phyloP scores from a whole-genome alignment of 2,113 vertebrate species.

The Oryzias celebensis region DNA sequence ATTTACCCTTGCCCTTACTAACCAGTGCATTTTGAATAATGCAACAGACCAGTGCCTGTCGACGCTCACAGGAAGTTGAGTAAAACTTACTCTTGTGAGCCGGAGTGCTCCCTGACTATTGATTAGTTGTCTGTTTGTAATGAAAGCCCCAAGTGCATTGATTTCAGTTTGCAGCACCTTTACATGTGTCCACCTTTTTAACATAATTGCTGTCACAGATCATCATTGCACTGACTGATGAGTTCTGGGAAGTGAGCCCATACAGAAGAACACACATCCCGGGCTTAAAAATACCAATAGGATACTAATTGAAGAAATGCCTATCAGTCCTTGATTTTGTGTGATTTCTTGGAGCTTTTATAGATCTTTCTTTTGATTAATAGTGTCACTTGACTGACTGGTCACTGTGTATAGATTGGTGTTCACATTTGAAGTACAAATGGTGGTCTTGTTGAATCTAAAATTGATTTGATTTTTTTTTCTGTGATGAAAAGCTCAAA shows the following conservation, averaged over 20 bases:
- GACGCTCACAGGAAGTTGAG: slow-evolving; percentile 69
- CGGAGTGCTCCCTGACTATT: slow-evolving; percentile 62
- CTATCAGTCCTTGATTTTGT: slow-evolving; percentile 49
- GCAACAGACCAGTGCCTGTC: slow-evolving; percentile 59
- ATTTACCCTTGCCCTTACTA: slow-evolving; percentile 62
- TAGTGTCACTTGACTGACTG: slow-evolving; percentile 53
- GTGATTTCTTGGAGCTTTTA: slow-evolving; percentile 40
- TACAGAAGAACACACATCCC: slow-evolving; percentile 49
- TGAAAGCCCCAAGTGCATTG: slow-evolving; percentile 73
- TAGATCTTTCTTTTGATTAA: slow-evolving; percentile 57
- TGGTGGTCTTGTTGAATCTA: slow-evolving; percentile 8
- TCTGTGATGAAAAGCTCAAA: too few species aligned
- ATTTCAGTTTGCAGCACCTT: slow-evolving; percentile 77
- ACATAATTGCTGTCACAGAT: slow-evolving; percentile 77
- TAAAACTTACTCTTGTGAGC: slow-evolving; percentile 71
- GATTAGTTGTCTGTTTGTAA: slow-evolving; percentile 76
- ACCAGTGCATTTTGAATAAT: slow-evolving; percentile 69
- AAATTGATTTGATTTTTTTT: too few species aligned
- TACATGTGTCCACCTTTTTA: slow-evolving; percentile 79
- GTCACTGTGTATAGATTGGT: slow-evolving; percentile 21
- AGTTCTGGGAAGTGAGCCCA: slow-evolving; percentile 61
- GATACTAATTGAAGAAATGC: slow-evolving; percentile 56
- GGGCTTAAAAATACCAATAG: slow-evolving; percentile 46
- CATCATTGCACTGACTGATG: slow-evolving; percentile 71
- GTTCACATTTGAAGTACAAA: slow-evolving; percentile 43